Base-by-base conservation (phyloP, 2,797 vertebrate genomes). In the Linurgus olivaceus region DNA sequence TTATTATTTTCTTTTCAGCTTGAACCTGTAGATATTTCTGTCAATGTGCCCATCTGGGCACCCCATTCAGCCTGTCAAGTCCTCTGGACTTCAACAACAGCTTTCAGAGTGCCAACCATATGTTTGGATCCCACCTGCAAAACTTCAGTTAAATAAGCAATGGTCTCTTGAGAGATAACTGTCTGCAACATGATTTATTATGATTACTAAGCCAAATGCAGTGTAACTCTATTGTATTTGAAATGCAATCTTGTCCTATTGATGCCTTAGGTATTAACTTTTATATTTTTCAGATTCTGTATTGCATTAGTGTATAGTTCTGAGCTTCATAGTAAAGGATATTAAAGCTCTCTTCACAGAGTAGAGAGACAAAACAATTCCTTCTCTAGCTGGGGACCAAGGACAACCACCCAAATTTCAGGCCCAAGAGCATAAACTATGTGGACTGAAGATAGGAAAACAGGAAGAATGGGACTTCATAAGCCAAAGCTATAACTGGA, bases 111-210 rank as follows among this genome's bases (percentile, higher is more conserved):
- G 35, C 66, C 13, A 48, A 45, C 76, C 76, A 31, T 59, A 63
- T 92, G 72, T 92, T 93, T 86, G 72, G 85, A 92, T 86, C 45
- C 59, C 66, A 90, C 47, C 75, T 92, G 40, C 62, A 90, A 90
- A 94, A 73, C 10, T 86, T 67, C 55, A 63, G 65, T 63, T 87
- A 76, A 73, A 83, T 83, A 71, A 94, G 21, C 59, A 75, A 28
- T 17, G 25, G 29, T 75, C 73, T 93, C 70, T 58, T 55, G 84
- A 67, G 87, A 90, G 66, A 85, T 38, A 96, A 89, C 67, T 92
- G 71, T 91, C 51, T 90, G 51, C 58, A 95, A 28, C 28, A 80
- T 40, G 68, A 95, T 75, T 93, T 91, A 70, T 85, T 90, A 44
- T 16, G 20, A 68, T 70, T 44, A 51, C 23, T 31, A 45, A 76